A percentile compares a stretch with the other conserved stretches of the same genome.
These are phyloP conservation scores for Drosophila repletoides DNA, from an alignment of 1,140 invertebrate species.

Conservation along the genomic window DNA sequence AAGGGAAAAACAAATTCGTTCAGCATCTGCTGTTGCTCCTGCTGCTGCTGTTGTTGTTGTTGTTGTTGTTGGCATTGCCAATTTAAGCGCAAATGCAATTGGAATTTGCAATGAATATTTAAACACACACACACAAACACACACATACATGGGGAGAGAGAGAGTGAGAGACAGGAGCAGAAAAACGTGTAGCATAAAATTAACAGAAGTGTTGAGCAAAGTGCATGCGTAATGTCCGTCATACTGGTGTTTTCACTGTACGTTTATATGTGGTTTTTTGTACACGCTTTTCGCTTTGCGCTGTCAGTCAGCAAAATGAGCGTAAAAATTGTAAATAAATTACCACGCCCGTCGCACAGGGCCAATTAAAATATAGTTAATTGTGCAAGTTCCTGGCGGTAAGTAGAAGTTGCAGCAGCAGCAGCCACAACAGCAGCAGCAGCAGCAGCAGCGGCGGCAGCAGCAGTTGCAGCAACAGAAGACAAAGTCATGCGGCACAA, in stretches of 20 bases:
- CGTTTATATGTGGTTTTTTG: constrained; percentile 14
- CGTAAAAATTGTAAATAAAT: constrained; percentile 60
- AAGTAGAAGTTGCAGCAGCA: constrained; percentile 26
- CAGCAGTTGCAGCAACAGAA: constrained; percentile 2
- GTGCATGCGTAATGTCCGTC: constrained; percentile 65
- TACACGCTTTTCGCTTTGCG: constrained; percentile 26
- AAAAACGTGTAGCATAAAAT: constrained; percentile 52
- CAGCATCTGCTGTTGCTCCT: constrained; percentile 7
- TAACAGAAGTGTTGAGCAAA: constrained; percentile 73
- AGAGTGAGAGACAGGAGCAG: neutral
- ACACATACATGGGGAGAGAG: neutral
- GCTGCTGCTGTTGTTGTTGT: neutral
- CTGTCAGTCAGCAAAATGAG: constrained; percentile 57
- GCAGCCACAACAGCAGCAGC: neutral
- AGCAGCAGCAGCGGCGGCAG: neutral
- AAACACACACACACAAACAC: constrained; percentile 50
- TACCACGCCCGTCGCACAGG: constrained; percentile 25
- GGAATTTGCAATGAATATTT: constrained; percentile 76
- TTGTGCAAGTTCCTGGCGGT: constrained; percentile 47
- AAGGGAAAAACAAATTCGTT: constrained; percentile 37
- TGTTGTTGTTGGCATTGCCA: constrained; percentile 67
- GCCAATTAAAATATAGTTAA: constrained; percentile 62
- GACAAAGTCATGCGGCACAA: constrained; percentile 41
- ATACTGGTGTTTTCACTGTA: constrained; percentile 17
- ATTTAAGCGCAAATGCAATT: constrained; percentile 74